Evolutionary conservation across 1,140 invertebrate species (phyloP).

Genomic region (Drosophila tristis): DNA sequence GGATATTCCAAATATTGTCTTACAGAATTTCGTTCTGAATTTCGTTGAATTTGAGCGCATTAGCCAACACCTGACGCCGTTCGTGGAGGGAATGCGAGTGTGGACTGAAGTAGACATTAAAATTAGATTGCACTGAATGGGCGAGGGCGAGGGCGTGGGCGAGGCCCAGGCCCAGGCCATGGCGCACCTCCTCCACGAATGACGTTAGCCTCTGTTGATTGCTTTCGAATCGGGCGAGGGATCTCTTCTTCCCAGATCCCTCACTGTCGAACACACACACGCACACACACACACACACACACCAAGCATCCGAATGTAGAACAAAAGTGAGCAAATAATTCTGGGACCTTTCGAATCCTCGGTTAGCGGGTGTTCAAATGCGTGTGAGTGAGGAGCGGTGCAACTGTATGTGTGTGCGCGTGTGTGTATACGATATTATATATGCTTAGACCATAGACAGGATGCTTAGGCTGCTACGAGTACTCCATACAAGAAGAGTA

Average conservation of each 20-base stretch:
- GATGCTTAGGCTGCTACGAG: conserved; percentile 62
- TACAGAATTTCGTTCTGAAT: conserved; percentile 27
- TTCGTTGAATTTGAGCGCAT: conserved; percentile 42
- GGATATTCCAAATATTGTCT: conserved; percentile 18
- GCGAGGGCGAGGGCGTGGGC: not conserved
- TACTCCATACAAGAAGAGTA: conserved; percentile 66
- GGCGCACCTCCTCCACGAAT: conserved; percentile 49
- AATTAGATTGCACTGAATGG: conserved; percentile 46
- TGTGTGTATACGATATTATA: conserved; percentile 47
- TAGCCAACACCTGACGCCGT: conserved; percentile 81
- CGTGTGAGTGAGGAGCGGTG: conserved; percentile 29
- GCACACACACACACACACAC: conserved; percentile 26
- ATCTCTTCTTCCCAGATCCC: not conserved
- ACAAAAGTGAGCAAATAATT: conserved; percentile 24
- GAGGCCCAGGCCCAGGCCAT: not conserved
- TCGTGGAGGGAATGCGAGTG: conserved; percentile 56
- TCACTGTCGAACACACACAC: not conserved
- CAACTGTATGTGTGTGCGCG: conserved; percentile 32
- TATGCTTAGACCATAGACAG: conserved; percentile 74
- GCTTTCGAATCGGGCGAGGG: conserved; percentile 31
- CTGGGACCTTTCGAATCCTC: conserved; percentile 4
- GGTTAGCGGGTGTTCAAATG: conserved; percentile 42
- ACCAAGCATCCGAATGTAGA: conserved; percentile 17
- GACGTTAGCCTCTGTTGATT: conserved; percentile 79
- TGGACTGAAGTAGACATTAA: conserved; percentile 36